These are phyloP conservation scores for Coleophora deauratella DNA, from an alignment of 2,888 invertebrate genomes.

Conservation along the genomic window DNA sequence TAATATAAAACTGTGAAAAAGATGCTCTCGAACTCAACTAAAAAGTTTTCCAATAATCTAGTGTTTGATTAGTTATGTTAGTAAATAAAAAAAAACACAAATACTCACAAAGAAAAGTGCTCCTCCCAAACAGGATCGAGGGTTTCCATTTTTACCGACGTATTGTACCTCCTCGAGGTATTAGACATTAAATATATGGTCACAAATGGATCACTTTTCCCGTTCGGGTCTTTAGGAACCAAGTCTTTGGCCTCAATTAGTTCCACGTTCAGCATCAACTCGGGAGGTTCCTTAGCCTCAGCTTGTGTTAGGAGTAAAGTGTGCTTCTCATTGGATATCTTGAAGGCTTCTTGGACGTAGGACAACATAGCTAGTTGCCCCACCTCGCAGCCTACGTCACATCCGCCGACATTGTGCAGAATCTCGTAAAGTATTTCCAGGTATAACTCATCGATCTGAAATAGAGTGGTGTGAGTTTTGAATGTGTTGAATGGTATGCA, in stretches of 20 bases:
- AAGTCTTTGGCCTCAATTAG: slow-evolving; percentile 90
- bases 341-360: slow-evolving; percentile 85
- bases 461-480: slow-evolving; percentile 12
- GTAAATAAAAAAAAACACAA: too few species aligned
- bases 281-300: slow-evolving; percentile 86
- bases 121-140: slow-evolving; percentile 97
- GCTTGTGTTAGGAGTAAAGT: slow-evolving; percentile 80
- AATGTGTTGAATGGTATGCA: too few species aligned
- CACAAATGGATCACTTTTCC: slow-evolving; percentile 98
- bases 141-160: slow-evolving; percentile 92
- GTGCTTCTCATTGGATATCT: slow-evolving; percentile 84
- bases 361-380: slow-evolving; percentile 80
- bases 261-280: slow-evolving; percentile 88
- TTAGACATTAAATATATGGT: slow-evolving; percentile 89
- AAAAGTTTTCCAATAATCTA: too few species aligned
- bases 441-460: slow-evolving; percentile 89
- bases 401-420: slow-evolving; percentile 88
- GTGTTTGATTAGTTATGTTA: too few species aligned
- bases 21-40: too few species aligned
- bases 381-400: slow-evolving; percentile 81
- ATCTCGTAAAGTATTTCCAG: slow-evolving; percentile 88
- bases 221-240: slow-evolving; percentile 89
- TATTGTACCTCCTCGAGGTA: slow-evolving; percentile 86
- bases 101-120: slow-evolving; percentile 93
- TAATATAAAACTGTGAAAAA: too few species aligned